Evolutionary conservation across 2,888 invertebrate species (phyloP).

Genomic region (Aphidius colemani): DNA sequence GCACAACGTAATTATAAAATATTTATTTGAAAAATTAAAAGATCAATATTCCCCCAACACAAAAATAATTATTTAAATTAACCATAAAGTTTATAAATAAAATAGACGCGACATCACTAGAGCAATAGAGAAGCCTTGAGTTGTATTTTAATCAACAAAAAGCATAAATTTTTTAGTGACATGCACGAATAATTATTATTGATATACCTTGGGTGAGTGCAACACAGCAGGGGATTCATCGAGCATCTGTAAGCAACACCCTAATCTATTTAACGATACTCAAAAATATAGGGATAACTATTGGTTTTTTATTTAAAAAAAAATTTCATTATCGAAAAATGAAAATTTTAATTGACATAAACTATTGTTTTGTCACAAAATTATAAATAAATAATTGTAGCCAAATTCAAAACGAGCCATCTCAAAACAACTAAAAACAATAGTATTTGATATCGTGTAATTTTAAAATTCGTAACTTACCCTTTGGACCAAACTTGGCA

Average conservation of each 20-base stretch:
- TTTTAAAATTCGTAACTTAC: conserved; percentile 64
- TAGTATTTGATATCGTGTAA: background rate
- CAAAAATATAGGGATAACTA: background rate
- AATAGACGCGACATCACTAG: too few relatives aligned
- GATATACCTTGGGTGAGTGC: conserved; percentile 59
- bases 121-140: too few relatives aligned
- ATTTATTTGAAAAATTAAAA: too few relatives aligned
- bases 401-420: conserved; percentile 18
- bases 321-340: conserved; percentile 15
- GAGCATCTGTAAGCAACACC: conserved; percentile 59
- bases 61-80: too few relatives aligned
- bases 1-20: too few relatives aligned
- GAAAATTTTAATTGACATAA: too few relatives aligned
- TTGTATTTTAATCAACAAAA: background rate
- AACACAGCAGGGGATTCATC: conserved; percentile 59
- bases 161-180: background rate
- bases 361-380: background rate
- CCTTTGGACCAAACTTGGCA: conserved; percentile 91
- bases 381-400: background rate
- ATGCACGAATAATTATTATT: conserved; percentile 21
- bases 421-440: conserved; percentile 18
- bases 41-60: too few relatives aligned
- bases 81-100: too few relatives aligned
- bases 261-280: conserved; percentile 46
- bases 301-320: background rate